Evolutionary conservation across 2,797 vertebrate genomes (phyloP).

Genomic region (Chiloscyllium punctatum): DNA sequence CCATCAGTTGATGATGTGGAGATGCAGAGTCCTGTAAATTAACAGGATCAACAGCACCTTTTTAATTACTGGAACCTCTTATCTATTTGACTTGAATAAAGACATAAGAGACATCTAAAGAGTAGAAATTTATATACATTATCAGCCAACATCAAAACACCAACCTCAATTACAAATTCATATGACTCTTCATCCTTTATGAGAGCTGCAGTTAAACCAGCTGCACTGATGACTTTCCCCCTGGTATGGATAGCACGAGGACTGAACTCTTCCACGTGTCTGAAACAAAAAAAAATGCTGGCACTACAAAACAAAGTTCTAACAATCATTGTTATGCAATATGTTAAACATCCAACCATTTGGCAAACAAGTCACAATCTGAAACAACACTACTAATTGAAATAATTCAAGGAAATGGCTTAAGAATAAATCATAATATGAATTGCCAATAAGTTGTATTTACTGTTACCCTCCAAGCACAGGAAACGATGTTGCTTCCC

Average conservation of each 20-base stretch:
- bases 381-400: too few relatives aligned
- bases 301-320: background rate
- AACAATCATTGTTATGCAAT: background rate
- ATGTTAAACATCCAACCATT: background rate
- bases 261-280: conserved; percentile 54
- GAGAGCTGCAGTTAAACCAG: conserved; percentile 55
- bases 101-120: background rate
- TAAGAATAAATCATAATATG: background rate
- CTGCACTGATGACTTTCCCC: conserved; percentile 54
- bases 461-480: background rate
- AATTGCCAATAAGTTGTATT: background rate
- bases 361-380: too few relatives aligned
- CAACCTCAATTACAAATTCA: conserved; percentile 57
- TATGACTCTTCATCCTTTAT: conserved; percentile 53
- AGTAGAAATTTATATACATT: conserved; percentile 43
- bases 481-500: background rate
- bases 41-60: too few relatives aligned
- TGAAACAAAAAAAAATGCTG: conserved; percentile 31
- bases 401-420: background rate
- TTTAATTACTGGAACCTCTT: too few relatives aligned
- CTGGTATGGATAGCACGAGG: conserved; percentile 54
- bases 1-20: background rate
- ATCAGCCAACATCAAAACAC: conserved; percentile 56
- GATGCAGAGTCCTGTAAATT: too few relatives aligned
- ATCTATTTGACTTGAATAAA: too few relatives aligned